Percentiles rank a stretch among this genome's conserved stretches.
These are phyloP conservation scores for Petrocephalus microphthalmus DNA, from an alignment of 2,113 vertebrate species.

Conservation along the genomic window DNA sequence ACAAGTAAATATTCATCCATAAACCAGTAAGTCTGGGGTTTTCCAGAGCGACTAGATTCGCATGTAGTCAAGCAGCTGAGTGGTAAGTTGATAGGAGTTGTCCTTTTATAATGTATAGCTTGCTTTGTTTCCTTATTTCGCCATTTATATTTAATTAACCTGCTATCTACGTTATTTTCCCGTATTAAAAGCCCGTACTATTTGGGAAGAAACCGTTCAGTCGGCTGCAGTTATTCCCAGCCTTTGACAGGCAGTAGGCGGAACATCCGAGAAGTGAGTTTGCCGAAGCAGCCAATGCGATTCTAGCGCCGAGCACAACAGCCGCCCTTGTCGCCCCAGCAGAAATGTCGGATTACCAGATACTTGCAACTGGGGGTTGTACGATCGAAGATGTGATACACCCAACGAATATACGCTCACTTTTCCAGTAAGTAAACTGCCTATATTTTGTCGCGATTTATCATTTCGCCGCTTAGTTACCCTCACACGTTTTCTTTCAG, in stretches of 20 bases:
- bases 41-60: background rate
- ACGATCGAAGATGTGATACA: constrained; percentile 19
- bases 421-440: constrained; percentile 29
- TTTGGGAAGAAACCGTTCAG: background rate
- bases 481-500: background rate
- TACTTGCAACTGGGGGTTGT: background rate
- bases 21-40: background rate
- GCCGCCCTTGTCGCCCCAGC: constrained; percentile 22
- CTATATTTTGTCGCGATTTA: background rate
- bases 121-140: background rate
- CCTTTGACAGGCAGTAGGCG: constrained; percentile 32
- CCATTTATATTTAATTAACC: background rate
- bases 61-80: background rate
- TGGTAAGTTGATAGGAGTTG: background rate
- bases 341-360: constrained; percentile 44
- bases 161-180: background rate
- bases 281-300: background rate
- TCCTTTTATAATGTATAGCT: background rate
- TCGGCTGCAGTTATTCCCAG: constrained; percentile 18
- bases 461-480: background rate
- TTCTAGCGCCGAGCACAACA: background rate
- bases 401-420: background rate
- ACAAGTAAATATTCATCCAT: background rate
- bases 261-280: constrained; percentile 21
- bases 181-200: background rate